Base-by-base conservation (phyloP, 2,797 vertebrate species). In the Fistularia commersonii region DNA sequence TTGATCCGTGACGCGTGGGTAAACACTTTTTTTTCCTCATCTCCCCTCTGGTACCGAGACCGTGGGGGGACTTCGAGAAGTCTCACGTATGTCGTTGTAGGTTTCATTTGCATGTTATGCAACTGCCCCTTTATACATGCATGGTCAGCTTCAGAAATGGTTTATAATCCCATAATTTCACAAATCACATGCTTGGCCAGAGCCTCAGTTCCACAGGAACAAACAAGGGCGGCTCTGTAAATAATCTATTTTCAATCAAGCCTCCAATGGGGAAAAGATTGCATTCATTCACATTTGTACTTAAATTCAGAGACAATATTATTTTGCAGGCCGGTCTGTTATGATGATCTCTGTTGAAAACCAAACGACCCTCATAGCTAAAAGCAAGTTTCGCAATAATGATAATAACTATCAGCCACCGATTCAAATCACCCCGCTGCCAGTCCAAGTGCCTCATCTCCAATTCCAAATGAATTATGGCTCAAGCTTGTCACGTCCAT, bases 381-480 rank as follows among this genome's bases (percentile, higher is more conserved):
- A 23, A 23, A 23, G 23, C 23, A 23, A 23, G 40, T 42, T 13
- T 14, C 37, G 38, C 52, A 32, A 13, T 34, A 13, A 41, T 45
- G 39, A 57, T 44, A 36, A 13, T 3, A 57, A 45, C 23, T 41
- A 52, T 40, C 44, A 49, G 32, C 41, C 54, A 31, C 43, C 41
- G 32, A 13, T 56, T 64, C 40, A 37, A 65, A 54, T 46, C 33
- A 32, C 44, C 45, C 14, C 35, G n/a, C 48, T 52, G 44, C 41
- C 34, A 52, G 31, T 37, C 36, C 31, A 11, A 58, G 11, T 57
- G 61, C 51, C 51, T 61, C 51, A 15, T 59, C 58, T 54, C 53
- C 46, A 12, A 51, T 72, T 74, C 52, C 54, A 71, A 74, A 69
- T 79, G 57, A 86, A 67, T 78, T 75, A 77, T 60, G n/a, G 55